Base-by-base conservation (phyloP, 1,140 invertebrate species). In the Heliothis virescens region DNA sequence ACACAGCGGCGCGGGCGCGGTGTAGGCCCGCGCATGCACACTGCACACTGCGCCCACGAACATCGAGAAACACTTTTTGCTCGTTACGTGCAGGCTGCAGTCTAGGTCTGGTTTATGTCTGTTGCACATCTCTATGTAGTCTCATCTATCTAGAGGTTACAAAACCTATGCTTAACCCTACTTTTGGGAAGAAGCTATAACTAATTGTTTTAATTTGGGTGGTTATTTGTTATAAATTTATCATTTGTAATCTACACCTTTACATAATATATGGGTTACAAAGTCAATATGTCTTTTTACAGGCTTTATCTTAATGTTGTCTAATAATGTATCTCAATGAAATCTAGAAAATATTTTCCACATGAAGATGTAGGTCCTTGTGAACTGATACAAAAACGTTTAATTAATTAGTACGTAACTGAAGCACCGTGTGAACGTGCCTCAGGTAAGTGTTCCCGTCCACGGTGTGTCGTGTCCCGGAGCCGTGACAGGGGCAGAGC, bases 1-100 rank as follows among this genome's bases (percentile, higher is more conserved):
- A 47, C 41, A 47, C 1, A 47, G 34, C 10, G 7, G 34, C 41
- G 34, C 9, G 47, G 41, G 47, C 50, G 65, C 21, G 59, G 4
- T 10, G 59, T 2, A 29, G 18, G 13, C 26, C 12, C 59, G 21
- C 26, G 26, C 59, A 62, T 18, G 18, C 59, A 5, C 65, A 12
- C 15, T 18, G 47, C 65, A 52, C 65, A 26, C 16, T 52, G 16
- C 47, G 50, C 41, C 16, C 1, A 2, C 47, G 47, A 69, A 10
- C 13, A 47, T n/a, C n/a, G 62, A 52, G 47, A 47, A 10, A 3
- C 47, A 67, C 50, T 69, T 69, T 69, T 69, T 69, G 65, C 65
- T 69, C 65, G 50, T 69, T 52, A 52, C 47, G 47, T 48, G n/a
- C 18, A 26, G 65, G 26, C 5, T 41, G 5, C 4, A 41, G 47